Base-by-base conservation (phyloP, 2,797 vertebrate genomes). In the Manis crassicaudata region DNA sequence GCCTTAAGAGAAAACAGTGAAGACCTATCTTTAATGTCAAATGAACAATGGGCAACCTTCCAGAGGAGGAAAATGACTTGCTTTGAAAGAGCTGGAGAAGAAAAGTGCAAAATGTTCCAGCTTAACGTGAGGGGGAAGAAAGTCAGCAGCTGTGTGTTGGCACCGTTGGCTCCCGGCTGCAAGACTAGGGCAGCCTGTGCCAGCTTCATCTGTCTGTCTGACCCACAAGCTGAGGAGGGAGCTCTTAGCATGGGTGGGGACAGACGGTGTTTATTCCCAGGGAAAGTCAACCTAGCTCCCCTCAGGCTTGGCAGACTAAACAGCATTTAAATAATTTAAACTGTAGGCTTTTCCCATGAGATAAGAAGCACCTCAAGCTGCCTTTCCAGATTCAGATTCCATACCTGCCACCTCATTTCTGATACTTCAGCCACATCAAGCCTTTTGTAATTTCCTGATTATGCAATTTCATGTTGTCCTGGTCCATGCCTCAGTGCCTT, bases 41-140 rank as follows among this genome's bases (percentile, higher is more conserved):
- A 96, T 29, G 98, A 98, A 98, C 97, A 98, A 98, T 95, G 97
- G 97, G 98, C 97, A 93, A 93, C 96, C 96, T 98, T 98, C 97
- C 98, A 97, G 87, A 58, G 83, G 89, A 95, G 94, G 98, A 96
- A 98, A 98, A 98, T 97, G 90, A 98, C 96, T 96, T 98, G 96
- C 95, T 98, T 98, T 98, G 97, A 98, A 98, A 98, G 96, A 96
- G 94, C 82, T 98, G 95, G 96, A 95, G 96, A 97, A 95, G 95
- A 97, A 98, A 98, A 98, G 97, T 97, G 97, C 97, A 97, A 96
- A 98, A 96, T 97, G 97, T 98, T 98, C 98, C 98, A 96, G 96
- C 91, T 96, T 96, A 95, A 94, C 23, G 29, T 87, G 96, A 56
- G 29, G 68, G 96, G 97, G 94, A 93, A 94, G 97, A 97, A 95